Percentiles rank a stretch among this genome's conserved stretches.
phyloP scores from a whole-genome alignment of 2,797 vertebrate species.

The Diglossa cyanea region DNA sequence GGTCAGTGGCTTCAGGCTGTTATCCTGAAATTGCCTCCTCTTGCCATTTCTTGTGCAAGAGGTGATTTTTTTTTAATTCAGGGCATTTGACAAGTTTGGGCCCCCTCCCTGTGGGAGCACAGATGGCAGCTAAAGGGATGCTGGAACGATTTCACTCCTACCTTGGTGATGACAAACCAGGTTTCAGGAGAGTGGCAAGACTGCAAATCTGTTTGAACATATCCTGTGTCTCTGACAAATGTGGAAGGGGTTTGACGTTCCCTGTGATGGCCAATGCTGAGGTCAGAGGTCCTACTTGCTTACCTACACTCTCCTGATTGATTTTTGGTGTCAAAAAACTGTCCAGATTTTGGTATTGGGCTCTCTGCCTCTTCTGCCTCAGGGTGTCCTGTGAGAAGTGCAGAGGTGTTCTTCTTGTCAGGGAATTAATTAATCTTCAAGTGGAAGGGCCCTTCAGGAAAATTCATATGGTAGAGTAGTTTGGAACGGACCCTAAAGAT shows the following conservation, averaged over 20 bases:
- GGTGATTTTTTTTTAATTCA: background rate
- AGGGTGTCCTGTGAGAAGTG: background rate
- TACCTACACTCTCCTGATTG: background rate
- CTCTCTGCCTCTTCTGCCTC: background rate
- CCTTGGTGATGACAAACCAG: background rate
- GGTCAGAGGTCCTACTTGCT: background rate
- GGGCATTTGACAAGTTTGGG: conserved; percentile 37
- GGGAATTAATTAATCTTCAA: background rate
- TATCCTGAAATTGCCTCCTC: background rate
- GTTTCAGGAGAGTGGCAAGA: background rate
- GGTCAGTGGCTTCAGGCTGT: background rate
- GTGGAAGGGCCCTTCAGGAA: background rate
- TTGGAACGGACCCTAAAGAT: background rate
- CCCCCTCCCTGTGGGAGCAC: background rate
- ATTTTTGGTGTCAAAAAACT: background rate
- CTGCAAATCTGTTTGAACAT: background rate
- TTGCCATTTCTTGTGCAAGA: background rate
- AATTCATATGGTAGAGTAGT: background rate
- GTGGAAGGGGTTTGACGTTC: background rate
- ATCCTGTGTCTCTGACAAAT: background rate
- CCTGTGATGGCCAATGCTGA: background rate
- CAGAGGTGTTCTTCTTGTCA: background rate
- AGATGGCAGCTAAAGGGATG: conserved; percentile 48
- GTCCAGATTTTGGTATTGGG: background rate
- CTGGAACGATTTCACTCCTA: background rate